Evolutionary conservation across 64 coral and sea anemone species (phyloP), one percentile per base, ranked within the genome.

Genomic region (Dendrophyllia cribrosa): DNA sequence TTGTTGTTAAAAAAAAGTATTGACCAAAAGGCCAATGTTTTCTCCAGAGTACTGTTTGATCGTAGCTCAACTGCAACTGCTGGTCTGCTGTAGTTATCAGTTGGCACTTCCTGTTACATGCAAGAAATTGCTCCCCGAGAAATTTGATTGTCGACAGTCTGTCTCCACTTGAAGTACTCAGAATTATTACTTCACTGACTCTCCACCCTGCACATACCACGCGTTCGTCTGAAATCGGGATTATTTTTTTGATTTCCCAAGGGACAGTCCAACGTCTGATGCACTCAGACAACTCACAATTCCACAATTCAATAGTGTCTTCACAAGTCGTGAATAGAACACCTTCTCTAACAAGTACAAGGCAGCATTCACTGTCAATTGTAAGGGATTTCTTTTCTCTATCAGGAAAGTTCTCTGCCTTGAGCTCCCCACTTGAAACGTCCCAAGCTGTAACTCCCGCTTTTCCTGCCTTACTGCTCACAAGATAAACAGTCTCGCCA

Each of bases 71-170:
- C 71, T 48, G 4, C 51, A 76, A 0, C 13, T 17, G 7, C 9
- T 21, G 5, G 49, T 52, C 47, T 3, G 1, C 14, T 43, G 47
- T 52, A 4, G 51, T 15, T 2, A 76, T 7, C 49, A 34, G 34
- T 34, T 76, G 47, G 6, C 17, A n/a, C 21, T 53, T 76, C 20
- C 74, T 76, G 49, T 76, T 76, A 76, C 74, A 76, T 52, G 47
- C 17, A n/a, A 76, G 14, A 76, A 48, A 73, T 15, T 14, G 47
- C 43, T n/a, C 16, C 21, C 19, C 45, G 7, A 17, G 17, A 51
- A 4, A 4, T 63, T 7, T 4, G 20, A 76, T 51, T 76, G 45
- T 76, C 17, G 47, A 51, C 17, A 76, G 14, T 6, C 19, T 50
- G 1, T 76, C 20, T 19, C 47, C 73, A n/a, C 44, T 17, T 3